phyloP scores from a whole-genome alignment of 2,113 vertebrate genomes.

The Anhinga rufa region DNA sequence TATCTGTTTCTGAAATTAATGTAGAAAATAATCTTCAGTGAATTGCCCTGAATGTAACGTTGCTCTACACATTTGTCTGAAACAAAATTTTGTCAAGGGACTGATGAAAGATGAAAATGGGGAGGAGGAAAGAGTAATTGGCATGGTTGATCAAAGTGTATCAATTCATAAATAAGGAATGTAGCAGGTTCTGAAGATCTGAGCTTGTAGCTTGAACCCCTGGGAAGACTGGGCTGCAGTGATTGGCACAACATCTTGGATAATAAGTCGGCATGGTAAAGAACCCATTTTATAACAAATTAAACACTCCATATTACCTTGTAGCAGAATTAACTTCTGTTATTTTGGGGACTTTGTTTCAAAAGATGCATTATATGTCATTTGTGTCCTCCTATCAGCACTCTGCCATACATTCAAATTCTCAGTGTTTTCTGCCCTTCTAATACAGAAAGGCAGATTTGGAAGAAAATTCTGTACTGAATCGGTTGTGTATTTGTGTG shows the following conservation, averaged over 20 bases:
- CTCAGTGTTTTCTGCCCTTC: not conserved
- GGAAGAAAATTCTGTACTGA: not conserved
- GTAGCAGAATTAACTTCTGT: not conserved
- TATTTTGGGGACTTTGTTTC: not conserved
- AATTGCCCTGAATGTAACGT: not conserved
- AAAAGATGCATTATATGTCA: not conserved
- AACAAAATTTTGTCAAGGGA: not conserved
- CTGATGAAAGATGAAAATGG: not conserved
- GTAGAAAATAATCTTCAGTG: not conserved
- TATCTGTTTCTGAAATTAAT: not conserved
- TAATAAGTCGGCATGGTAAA: not conserved
- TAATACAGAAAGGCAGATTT: not conserved
- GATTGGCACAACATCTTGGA: not conserved
- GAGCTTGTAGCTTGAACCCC: not conserved
- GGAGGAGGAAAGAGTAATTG: not conserved
- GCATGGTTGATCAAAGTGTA: slow-evolving; percentile 7
- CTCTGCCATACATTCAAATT: not conserved
- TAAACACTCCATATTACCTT: not conserved
- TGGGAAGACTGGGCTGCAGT: not conserved
- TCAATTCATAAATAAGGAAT: slow-evolving; percentile 22
- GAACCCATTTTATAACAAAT: not conserved
- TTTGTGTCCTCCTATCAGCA: not conserved
- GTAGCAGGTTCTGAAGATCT: slow-evolving; percentile 11
- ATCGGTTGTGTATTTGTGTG: not conserved
- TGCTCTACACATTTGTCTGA: not conserved